These are phyloP conservation scores for Gallinago paraguaiae DNA, from an alignment of 2,113 vertebrate species.

Conservation along the genomic window DNA sequence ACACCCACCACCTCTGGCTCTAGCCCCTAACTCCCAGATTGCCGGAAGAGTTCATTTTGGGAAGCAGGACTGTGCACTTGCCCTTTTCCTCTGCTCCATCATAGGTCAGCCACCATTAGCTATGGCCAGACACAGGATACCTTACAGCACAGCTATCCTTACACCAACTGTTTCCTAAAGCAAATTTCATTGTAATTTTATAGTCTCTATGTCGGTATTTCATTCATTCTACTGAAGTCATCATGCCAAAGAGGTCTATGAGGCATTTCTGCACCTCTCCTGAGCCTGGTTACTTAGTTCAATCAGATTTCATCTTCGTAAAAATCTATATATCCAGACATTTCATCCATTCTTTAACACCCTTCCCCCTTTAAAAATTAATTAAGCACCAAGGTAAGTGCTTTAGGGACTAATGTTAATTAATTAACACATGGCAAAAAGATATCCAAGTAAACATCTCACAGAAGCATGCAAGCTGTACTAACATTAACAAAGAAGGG, in stretches of 20 bases:
- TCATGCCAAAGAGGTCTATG: neutral
- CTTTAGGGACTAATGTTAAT: neutral
- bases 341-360: neutral
- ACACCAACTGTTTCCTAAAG: neutral
- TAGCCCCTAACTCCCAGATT: neutral
- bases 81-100: neutral
- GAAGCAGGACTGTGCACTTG: neutral
- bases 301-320: neutral
- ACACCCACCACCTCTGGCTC: neutral
- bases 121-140: neutral
- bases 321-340: neutral
- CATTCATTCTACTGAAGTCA: neutral
- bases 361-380: neutral
- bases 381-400: neutral
- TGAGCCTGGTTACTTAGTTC: neutral
- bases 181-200: neutral
- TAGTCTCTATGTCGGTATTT: neutral
- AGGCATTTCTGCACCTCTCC: neutral
- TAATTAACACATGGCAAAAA: neutral
- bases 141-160: neutral
- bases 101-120: neutral
- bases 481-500: slow-evolving; percentile 98
- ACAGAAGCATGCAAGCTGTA: slow-evolving; percentile 1
- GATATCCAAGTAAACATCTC: neutral
- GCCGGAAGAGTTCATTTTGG: neutral